phyloP scores from a whole-genome alignment of 2,113 vertebrate genomes.

The Planiliza haematocheilus region DNA sequence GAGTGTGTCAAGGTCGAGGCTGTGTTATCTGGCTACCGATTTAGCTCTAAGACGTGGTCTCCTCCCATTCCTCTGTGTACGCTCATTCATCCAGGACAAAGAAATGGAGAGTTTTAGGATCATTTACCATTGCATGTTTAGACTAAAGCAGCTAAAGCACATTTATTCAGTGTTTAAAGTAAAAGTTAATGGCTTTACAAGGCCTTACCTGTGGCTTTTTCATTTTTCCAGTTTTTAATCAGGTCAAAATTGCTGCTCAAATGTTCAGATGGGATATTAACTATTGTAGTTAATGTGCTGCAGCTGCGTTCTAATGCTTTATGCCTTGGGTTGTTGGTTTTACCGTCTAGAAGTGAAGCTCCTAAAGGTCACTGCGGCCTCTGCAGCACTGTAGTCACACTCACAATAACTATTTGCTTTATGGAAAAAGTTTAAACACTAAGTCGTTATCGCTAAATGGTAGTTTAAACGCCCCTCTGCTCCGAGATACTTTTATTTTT shows the following conservation, averaged over 20 bases:
- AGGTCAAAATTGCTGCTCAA: neutral
- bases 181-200: too few relatives aligned
- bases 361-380: neutral
- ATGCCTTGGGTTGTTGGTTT: neutral
- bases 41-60: conserved; percentile 19
- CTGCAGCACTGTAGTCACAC: neutral
- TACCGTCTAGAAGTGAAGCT: neutral
- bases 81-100: neutral
- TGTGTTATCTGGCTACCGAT: conserved; percentile 28
- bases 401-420: neutral
- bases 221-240: neutral
- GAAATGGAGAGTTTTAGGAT: too few relatives aligned
- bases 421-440: too few relatives aligned
- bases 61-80: conserved; percentile 1
- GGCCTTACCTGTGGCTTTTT: neutral
- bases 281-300: neutral
- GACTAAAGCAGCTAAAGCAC: too few relatives aligned
- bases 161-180: too few relatives aligned
- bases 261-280: neutral
- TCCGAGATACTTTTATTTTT: too few relatives aligned
- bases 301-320: neutral
- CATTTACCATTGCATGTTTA: too few relatives aligned
- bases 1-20: conserved; percentile 37
- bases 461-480: neutral
- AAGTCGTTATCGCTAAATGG: too few relatives aligned